Percentiles rank a stretch among this genome's conserved stretches.
Conservation (phyloP, 2,113 vertebrate species). For the Leptobrachium leishanense region DNA sequence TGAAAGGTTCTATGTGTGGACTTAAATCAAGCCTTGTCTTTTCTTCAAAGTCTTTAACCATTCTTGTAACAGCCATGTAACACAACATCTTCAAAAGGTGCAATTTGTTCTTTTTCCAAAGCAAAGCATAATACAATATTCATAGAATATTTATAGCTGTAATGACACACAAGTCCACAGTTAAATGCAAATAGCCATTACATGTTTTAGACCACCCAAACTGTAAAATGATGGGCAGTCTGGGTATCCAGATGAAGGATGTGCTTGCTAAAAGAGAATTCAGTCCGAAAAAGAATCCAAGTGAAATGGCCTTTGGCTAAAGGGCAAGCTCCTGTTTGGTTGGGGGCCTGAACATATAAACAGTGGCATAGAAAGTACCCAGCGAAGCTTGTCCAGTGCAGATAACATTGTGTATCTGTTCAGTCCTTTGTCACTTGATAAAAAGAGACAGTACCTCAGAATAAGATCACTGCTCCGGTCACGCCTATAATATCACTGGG, state of each 20-base stretch:
- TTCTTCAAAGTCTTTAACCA: neutral
- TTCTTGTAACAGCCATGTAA: neutral
- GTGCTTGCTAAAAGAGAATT: conserved; percentile 19
- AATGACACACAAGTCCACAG: conserved; percentile 9
- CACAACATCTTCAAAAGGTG: conserved; percentile 33
- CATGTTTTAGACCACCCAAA: conserved; percentile 44
- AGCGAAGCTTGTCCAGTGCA: conserved; percentile 17
- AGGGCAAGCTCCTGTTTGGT: neutral
- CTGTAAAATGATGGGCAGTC: conserved; percentile 9
- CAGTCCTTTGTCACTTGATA: neutral
- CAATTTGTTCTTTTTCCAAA: conserved; percentile 1
- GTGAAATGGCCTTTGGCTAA: conserved; percentile 31
- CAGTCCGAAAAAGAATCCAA: conserved; percentile 27
- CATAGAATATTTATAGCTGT: conserved; percentile 23
- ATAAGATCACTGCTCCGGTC: neutral
- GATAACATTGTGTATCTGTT: neutral
- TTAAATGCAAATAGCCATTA: conserved; percentile 30
- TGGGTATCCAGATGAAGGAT: conserved; percentile 15
- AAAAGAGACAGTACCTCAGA: neutral
- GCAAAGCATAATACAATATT: conserved; percentile 9
- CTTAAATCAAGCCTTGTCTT: neutral
- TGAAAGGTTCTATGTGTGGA: neutral
- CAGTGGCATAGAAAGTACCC: conserved; percentile 4
- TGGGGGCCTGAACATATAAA: conserved; percentile 19
- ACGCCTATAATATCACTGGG: neutral